Evolutionary conservation across 1,140 invertebrate genomes (phyloP), one percentile per base, ranked within the genome.

Genomic region (Bombus superbus): DNA sequence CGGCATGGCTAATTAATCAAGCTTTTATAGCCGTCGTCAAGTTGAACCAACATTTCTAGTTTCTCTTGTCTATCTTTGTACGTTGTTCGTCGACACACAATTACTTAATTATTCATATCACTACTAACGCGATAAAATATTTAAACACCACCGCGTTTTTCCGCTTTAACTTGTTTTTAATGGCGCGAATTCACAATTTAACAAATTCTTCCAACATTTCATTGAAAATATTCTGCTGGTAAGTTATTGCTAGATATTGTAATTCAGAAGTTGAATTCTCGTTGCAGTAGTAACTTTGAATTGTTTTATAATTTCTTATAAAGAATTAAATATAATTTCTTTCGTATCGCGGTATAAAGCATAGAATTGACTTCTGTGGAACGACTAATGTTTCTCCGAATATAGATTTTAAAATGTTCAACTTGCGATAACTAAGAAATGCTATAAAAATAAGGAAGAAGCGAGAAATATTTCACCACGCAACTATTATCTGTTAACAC

Each of bases 1-100:
- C 80, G 69, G 64, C 85, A 87, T 86, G 66, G 84, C 85, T 92
- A 91, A 91, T 91, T 92, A 92, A 92, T 92, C 89, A 92, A 91
- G 87, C 89, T 91, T 91, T 89, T 91, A 91, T 89, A 83, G 83
- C 71, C 79, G 78, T 76, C 78, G 78, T 85, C 40, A 78, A 74
- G 66, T 83, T 83, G 57, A 80, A 38, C 57, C 81, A n/a, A 53
- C 28, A 25, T 53, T 73, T 42, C 40, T 38, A 42, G 42, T 40
- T 53, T 71, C 47, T n/a, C 32, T 66, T 74, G 13, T 74, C 25
- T 35, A 64, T 77, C 40, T 75, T 57, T 42, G 62, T 69, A 42
- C 53, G 47, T 72, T 59, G 22, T 40, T 64, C 57, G 68, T 76
- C 69, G 59, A 69, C 73, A 57, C 38, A 71, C 64, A 86, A 74